These are phyloP conservation scores for Ochropleura plecta DNA, from an alignment of 2,888 invertebrate genomes.

Conservation along the genomic window DNA sequence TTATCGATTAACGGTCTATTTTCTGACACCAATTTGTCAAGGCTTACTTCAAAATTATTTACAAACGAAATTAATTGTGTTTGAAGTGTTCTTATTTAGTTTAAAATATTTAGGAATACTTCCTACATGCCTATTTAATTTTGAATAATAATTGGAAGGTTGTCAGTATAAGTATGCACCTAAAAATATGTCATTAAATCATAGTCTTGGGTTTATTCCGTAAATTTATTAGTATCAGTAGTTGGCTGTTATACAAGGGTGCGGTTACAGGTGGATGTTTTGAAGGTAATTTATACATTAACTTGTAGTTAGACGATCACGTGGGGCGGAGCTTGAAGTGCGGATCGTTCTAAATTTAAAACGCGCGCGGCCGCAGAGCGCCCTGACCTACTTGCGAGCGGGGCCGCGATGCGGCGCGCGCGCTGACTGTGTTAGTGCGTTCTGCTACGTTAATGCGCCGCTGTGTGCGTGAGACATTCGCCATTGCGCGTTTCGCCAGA, in stretches of 20 bases:
- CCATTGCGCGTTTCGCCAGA: conserved; percentile 89
- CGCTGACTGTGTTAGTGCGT: conserved; percentile 83
- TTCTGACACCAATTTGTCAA: conserved; percentile 26
- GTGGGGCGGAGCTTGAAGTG: conserved; percentile 88
- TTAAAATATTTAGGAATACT: conserved; percentile 1
- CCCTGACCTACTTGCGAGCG: conserved; percentile 90
- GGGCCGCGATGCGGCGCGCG: conserved; percentile 90
- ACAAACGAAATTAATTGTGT: conserved; percentile 13
- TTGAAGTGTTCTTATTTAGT: conserved; percentile 26
- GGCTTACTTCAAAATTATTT: conserved; percentile 32
- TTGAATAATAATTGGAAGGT: conserved; percentile 12
- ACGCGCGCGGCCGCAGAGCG: conserved; percentile 89
- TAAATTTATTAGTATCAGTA: conserved; percentile 1
- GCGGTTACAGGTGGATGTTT: conserved; percentile 73
- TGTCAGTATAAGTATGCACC: background rate
- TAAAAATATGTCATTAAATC: conserved; percentile 5
- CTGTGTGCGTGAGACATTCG: conserved; percentile 86
- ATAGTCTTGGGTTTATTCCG: conserved; percentile 1
- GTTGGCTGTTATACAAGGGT: conserved; percentile 57
- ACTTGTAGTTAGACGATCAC: conserved; percentile 84
- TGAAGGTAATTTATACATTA: conserved; percentile 78
- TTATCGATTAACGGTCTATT: conserved; percentile 39
- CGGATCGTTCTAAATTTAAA: conserved; percentile 90
- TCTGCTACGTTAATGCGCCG: conserved; percentile 72
- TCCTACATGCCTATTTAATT: background rate